Conservation (phyloP, 1,140 invertebrate species). For the Lasioglossum baleicum region DNA sequence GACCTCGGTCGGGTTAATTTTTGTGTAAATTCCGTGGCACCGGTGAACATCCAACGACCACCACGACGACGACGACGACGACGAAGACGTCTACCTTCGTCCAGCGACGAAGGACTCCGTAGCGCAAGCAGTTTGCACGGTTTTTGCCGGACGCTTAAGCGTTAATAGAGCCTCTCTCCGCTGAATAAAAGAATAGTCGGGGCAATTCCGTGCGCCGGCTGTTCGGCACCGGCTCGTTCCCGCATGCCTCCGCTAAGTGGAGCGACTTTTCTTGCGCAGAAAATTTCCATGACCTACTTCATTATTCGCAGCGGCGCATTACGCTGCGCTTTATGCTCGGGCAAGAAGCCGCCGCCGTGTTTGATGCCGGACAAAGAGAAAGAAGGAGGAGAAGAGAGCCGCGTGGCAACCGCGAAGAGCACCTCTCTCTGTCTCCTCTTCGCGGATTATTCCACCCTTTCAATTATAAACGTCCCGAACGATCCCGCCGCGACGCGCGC, state of each 20-base stretch:
- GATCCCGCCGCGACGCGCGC: too few relatives aligned
- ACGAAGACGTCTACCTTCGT: too few relatives aligned
- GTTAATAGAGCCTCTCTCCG: neutral
- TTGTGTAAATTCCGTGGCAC: neutral
- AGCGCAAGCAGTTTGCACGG: neutral
- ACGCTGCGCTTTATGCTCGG: neutral
- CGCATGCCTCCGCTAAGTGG: neutral
- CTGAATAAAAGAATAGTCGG: slow-evolving; percentile 4
- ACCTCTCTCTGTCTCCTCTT: too few relatives aligned
- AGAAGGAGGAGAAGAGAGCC: neutral
- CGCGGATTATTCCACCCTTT: slow-evolving; percentile 1
- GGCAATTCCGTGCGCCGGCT: too few relatives aligned
- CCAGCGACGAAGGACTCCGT: neutral
- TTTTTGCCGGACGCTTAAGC: slow-evolving; percentile 3
- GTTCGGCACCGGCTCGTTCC: neutral
- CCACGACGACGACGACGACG: too few relatives aligned
- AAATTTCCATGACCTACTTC: slow-evolving; percentile 13
- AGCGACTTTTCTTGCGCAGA: slow-evolving; percentile 3
- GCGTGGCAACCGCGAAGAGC: neutral
- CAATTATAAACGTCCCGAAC: neutral
- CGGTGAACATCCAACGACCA: neutral
- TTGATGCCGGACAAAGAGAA: neutral
- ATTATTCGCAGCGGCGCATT: slow-evolving; percentile 9
- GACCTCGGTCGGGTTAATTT: neutral
- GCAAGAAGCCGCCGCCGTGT: neutral